Conservation (phyloP, 2,113 vertebrate genomes). For the Uropsilus gracilis region DNA sequence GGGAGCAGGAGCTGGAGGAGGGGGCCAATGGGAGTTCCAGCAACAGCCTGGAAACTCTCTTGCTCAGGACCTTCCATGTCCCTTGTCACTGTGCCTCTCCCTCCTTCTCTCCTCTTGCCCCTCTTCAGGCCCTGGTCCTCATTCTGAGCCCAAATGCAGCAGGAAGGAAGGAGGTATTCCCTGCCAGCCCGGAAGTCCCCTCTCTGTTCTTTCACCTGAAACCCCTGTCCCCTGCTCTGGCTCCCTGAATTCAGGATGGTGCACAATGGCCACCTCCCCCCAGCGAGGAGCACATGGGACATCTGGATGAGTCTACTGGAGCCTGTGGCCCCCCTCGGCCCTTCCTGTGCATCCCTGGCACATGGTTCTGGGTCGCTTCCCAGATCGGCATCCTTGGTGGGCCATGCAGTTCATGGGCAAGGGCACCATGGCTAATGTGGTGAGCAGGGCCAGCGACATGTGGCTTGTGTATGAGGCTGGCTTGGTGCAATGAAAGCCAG, state of each 20-base stretch:
- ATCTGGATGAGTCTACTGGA: not conserved
- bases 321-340: no score
- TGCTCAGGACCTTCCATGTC: no score
- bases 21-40: no score
- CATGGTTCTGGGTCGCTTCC: not conserved
- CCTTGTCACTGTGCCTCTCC: no score
- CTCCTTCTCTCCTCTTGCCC: no score
- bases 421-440: not conserved
- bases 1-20: no score
- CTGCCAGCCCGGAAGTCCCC: not conserved
- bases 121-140: no score
- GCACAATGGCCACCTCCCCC: not conserved
- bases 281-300: not conserved
- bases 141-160: no score
- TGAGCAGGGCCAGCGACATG: not conserved
- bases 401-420: not conserved
- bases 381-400: not conserved
- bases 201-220: not conserved
- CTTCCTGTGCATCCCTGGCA: not conserved
- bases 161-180: no score
- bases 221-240: not conserved
- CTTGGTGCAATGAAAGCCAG: not conserved
- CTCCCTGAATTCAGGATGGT: not conserved
- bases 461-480: not conserved
- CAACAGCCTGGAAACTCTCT: no score